Conservation (phyloP, 2,113 vertebrate genomes). For the Empidonax alnorum region DNA sequence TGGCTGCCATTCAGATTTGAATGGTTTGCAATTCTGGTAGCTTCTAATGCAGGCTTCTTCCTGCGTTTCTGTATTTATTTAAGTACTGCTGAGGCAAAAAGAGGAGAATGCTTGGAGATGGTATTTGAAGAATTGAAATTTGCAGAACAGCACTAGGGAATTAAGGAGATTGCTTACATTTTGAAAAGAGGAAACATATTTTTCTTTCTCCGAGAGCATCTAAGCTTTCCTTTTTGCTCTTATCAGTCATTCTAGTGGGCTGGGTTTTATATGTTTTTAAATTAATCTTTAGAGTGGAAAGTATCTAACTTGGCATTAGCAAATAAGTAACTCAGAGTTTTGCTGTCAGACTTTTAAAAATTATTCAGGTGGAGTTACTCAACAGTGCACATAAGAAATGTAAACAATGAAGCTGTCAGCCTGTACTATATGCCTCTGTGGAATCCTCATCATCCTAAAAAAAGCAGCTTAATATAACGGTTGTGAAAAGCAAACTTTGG, state of each 20-base stretch:
- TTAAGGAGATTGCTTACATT: background rate
- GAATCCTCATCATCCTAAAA: background rate
- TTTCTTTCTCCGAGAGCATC: background rate
- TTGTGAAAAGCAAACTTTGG: background rate
- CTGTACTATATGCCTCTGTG: background rate
- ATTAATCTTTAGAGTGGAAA: background rate
- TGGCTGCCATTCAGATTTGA: background rate
- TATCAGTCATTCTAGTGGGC: background rate
- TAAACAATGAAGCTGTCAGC: background rate
- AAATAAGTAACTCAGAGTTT: constrained; percentile 25
- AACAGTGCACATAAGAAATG: background rate
- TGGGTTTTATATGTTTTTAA: background rate
- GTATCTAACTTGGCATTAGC: background rate
- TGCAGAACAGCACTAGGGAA: background rate
- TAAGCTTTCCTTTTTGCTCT: background rate
- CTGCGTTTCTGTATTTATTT: background rate
- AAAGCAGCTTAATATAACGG: fast-evolving
- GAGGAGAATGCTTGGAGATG: background rate
- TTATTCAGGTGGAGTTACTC: background rate
- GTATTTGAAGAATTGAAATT: background rate
- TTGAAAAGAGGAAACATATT: background rate
- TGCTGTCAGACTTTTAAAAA: background rate
- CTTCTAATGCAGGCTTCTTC: background rate
- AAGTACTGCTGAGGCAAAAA: background rate
- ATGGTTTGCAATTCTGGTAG: background rate